Evolutionary conservation across 1,140 invertebrate genomes (phyloP).

Genomic region (Trichomalopsis sarcophagae): DNA sequence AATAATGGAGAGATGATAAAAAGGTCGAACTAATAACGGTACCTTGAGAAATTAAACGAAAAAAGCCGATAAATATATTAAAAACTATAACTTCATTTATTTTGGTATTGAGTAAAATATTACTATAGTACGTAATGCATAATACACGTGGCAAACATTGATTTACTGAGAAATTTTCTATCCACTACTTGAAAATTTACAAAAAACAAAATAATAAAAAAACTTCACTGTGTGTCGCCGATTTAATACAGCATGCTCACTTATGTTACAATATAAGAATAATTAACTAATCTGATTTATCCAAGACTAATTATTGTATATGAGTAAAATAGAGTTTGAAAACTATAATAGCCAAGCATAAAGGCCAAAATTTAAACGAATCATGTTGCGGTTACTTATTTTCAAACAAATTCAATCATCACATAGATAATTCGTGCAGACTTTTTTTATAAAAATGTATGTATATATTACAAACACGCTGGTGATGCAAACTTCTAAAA

Average conservation of each 20-base stretch:
- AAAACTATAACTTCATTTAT: background rate
- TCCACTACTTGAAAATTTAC: background rate
- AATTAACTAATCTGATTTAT: background rate
- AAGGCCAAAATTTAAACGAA: background rate
- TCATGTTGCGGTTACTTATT: background rate
- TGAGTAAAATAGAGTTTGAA: background rate
- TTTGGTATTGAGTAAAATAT: background rate
- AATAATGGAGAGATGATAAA: background rate
- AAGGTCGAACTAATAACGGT: background rate
- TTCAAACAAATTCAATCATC: background rate
- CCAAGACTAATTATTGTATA: background rate
- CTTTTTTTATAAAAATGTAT: background rate
- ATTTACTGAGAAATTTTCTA: background rate
- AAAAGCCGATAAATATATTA: background rate
- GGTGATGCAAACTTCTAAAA: constrained; percentile 33
- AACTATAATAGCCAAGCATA: background rate
- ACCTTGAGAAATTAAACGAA: background rate
- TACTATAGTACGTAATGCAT: background rate
- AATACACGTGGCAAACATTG: background rate
- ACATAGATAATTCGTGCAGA: constrained; percentile 1
- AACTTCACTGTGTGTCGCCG: background rate
- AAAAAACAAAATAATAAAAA: background rate
- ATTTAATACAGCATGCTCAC: background rate
- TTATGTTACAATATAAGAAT: background rate
- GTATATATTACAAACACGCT: constrained; percentile 11